Conservation (phyloP, 92 coral and sea anemone genomes). For the Zoanthus sociatus region DNA sequence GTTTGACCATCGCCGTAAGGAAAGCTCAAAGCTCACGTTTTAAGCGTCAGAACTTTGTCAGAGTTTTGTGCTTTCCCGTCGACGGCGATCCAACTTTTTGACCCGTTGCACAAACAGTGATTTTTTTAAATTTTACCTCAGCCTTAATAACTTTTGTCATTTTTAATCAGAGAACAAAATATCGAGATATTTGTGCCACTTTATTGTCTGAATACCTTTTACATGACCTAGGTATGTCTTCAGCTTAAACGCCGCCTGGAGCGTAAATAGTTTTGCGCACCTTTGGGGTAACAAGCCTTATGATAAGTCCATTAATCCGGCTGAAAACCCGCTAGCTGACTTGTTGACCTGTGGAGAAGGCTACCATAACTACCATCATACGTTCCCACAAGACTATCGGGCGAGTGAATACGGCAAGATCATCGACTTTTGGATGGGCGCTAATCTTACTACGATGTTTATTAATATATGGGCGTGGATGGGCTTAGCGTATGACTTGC, state of each 20-base stretch:
- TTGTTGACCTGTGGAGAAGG: conserved; percentile 74
- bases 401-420: conserved; percentile 75
- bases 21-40: too few relatives aligned
- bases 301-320: conserved; percentile 78
- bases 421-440: conserved; percentile 33
- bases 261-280: conserved; percentile 85
- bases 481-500: conserved; percentile 78
- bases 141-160: too few relatives aligned
- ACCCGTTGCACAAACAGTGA: too few relatives aligned
- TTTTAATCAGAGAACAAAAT: too few relatives aligned
- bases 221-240: conserved; percentile 1
- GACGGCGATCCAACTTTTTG: too few relatives aligned
- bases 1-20: too few relatives aligned
- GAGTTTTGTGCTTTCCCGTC: too few relatives aligned
- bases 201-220: too few relatives aligned
- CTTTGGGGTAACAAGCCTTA: conserved; percentile 81
- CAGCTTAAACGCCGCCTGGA: conserved; percentile 80
- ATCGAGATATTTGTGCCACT: too few relatives aligned
- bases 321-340: conserved; percentile 67
- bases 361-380: conserved; percentile 85
- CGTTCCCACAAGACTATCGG: conserved; percentile 84
- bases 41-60: too few relatives aligned
- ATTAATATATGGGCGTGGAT: conserved; percentile 64
- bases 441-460: conserved; percentile 64
- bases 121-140: too few relatives aligned